Evolutionary conservation across 2,113 vertebrate species (phyloP).

Genomic region (Ginglymostoma cirratum): DNA sequence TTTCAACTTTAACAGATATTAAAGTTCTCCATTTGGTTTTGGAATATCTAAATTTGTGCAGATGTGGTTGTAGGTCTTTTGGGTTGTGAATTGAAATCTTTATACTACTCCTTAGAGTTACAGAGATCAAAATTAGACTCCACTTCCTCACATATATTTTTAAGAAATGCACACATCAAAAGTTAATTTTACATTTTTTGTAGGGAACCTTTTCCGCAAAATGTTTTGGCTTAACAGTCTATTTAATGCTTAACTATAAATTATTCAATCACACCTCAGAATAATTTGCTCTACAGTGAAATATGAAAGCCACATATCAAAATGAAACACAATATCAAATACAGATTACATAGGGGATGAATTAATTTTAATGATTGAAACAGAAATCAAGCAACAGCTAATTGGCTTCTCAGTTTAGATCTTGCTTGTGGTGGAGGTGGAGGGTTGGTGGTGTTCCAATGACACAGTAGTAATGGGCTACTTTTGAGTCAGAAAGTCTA

Average conservation of each 20-base stretch:
- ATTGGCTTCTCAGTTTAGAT: not conserved
- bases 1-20: too few species aligned
- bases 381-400: not conserved
- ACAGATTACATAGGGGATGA: not conserved
- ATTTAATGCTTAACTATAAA: not conserved
- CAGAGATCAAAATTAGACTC: not conserved
- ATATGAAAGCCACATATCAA: not conserved
- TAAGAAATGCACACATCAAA: not conserved
- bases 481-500: too few species aligned
- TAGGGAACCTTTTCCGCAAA: not conserved
- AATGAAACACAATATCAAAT: not conserved
- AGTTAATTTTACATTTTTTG: not conserved
- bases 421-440: not conserved
- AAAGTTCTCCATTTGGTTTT: too few species aligned
- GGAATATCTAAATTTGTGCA: not conserved
- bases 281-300: not conserved
- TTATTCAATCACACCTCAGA: not conserved
- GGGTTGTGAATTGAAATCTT: not conserved
- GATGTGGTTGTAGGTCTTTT: not conserved
- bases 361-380: not conserved
- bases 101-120: not conserved
- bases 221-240: not conserved
- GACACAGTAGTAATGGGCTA: too few species aligned
- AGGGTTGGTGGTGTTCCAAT: too few species aligned
- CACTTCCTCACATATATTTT: not conserved